Conservation (phyloP, 2,797 vertebrate genomes). For the Pristis pectinata region DNA sequence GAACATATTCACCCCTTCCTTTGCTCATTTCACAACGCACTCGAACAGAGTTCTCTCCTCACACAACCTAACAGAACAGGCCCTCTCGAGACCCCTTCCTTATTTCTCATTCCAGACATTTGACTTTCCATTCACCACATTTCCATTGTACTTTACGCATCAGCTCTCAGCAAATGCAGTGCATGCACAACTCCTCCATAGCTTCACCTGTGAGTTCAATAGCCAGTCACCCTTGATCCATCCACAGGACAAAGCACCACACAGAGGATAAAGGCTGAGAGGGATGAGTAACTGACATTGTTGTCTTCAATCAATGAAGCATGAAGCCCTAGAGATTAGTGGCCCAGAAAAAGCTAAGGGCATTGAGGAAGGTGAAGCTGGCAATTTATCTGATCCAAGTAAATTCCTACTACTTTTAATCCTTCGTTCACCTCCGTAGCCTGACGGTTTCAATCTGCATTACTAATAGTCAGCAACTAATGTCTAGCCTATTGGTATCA, state of each 20-base stretch:
- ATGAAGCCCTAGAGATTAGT: not conserved
- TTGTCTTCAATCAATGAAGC: not conserved
- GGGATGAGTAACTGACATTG: not conserved
- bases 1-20: not conserved
- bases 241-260: not conserved
- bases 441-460: not conserved
- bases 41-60: not conserved
- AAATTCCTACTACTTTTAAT: not conserved
- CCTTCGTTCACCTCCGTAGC: not conserved
- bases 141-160: not conserved
- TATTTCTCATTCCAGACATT: not conserved
- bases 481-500: not conserved
- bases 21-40: not conserved
- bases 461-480: not conserved
- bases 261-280: not conserved
- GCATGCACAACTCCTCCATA: not conserved
- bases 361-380: not conserved
- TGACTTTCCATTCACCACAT: not conserved
- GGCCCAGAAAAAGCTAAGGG: not conserved
- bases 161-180: not conserved
- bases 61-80: not conserved
- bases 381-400: not conserved
- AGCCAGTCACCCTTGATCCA: not conserved
- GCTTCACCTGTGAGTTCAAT: not conserved
- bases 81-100: not conserved